phyloP scores from a whole-genome alignment of 2,113 vertebrate species.

The Ageneiosus marmoratus region DNA sequence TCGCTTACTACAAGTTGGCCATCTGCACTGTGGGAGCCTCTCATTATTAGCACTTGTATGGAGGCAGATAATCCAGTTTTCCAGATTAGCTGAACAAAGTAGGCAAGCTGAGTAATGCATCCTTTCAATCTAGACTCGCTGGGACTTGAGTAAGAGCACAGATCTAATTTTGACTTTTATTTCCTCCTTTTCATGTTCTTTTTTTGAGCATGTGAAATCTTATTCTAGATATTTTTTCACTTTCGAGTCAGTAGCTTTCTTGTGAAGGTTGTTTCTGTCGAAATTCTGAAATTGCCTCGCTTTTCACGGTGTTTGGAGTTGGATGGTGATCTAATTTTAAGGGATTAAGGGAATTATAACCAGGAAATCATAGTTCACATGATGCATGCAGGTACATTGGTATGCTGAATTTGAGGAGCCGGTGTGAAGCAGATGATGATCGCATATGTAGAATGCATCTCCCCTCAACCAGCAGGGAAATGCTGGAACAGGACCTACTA shows the following conservation, averaged over 20 bases:
- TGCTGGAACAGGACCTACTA: conserved; percentile 65
- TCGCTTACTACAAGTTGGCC: conserved; percentile 57
- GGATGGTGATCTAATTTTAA: conserved; percentile 10
- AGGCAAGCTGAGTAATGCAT: conserved; percentile 32
- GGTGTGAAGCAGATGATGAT: conserved; percentile 60
- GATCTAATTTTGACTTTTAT: not conserved
- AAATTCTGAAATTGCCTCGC: not conserved
- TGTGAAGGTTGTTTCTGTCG: not conserved
- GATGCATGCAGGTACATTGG: not conserved
- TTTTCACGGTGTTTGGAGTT: not conserved
- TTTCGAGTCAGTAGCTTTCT: not conserved
- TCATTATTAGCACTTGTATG: conserved; percentile 66
- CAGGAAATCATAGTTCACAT: not conserved
- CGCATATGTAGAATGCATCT: conserved; percentile 70
- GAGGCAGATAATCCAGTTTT: conserved; percentile 60
- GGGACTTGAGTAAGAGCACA: not conserved
- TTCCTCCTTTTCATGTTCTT: not conserved
- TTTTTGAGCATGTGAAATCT: not conserved
- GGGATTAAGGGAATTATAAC: not conserved
- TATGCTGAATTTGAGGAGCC: not conserved
- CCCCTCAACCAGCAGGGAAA: conserved; percentile 59
- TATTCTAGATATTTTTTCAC: not conserved
- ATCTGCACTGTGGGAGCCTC: conserved; percentile 62
- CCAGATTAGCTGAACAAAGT: conserved; percentile 49
- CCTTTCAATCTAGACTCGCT: conserved; percentile 22